Percentiles rank a stretch among this genome's conserved stretches.
phyloP scores from a whole-genome alignment of 2,888 invertebrate genomes.

The Cheilosia urbana region DNA sequence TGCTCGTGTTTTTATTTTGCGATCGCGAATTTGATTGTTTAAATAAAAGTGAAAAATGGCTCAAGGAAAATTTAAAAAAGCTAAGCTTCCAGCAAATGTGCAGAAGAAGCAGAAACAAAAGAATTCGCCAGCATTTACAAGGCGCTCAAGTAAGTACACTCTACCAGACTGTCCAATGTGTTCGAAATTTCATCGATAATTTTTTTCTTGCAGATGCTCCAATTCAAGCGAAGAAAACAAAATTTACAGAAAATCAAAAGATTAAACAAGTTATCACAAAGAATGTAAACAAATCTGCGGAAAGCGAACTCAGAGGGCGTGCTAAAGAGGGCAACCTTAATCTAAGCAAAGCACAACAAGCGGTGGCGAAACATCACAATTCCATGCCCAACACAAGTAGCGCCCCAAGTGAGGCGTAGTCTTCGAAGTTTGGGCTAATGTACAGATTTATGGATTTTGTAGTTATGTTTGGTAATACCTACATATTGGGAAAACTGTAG shows the following conservation, averaged over 20 bases:
- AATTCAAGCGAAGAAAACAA: constrained; percentile 86
- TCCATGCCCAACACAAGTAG: constrained; percentile 49
- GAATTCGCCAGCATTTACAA: constrained; percentile 83
- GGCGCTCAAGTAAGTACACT: constrained; percentile 86
- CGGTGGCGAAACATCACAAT: constrained; percentile 83
- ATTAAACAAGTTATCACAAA: constrained; percentile 87
- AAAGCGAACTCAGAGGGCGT: constrained; percentile 86
- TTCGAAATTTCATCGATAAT: not conserved
- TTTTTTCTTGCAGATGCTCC: constrained; percentile 85
- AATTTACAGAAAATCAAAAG: constrained; percentile 86
- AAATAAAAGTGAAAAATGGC: constrained; percentile 83
- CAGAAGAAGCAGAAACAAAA: constrained; percentile 85
- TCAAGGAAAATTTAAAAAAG: constrained; percentile 87
- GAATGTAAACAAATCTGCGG: constrained; percentile 86
- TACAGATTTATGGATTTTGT: no score
- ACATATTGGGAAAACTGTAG: no score
- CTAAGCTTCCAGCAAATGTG: constrained; percentile 84
- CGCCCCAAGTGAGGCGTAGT: constrained; percentile 44
- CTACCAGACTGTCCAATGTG: not conserved
- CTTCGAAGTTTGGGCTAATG: not conserved
- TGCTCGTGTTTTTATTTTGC: constrained; percentile 15
- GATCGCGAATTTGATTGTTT: not conserved
- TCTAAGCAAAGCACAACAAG: constrained; percentile 85
- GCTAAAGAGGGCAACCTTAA: constrained; percentile 84
- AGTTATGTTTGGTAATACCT: no score